Evolutionary conservation across 2,888 invertebrate species (phyloP).

Genomic region (Troides helena): DNA sequence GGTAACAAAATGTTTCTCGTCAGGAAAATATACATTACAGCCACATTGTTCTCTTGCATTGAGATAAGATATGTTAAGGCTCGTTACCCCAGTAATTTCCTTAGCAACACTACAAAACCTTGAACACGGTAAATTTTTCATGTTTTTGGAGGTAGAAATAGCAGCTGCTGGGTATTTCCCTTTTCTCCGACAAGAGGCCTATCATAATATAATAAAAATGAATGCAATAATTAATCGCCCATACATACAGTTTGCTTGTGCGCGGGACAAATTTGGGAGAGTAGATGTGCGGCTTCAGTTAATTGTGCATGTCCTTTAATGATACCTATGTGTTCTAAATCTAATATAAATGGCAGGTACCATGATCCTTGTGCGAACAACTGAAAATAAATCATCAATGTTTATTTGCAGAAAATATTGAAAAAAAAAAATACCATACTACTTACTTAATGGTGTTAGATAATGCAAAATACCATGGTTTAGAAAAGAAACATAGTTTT

Average conservation of each 20-base stretch:
- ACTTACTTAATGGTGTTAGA: not conserved
- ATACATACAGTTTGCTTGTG: conserved; percentile 81
- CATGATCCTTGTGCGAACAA: conserved; percentile 90
- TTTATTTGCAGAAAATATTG: not conserved
- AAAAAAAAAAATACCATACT: not conserved
- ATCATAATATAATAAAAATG: not conserved
- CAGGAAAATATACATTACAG: too few species aligned
- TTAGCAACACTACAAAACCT: too few species aligned
- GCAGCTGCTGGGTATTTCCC: too few species aligned
- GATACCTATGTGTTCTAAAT: conserved; percentile 93
- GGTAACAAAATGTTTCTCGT: too few species aligned
- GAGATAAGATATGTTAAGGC: too few species aligned
- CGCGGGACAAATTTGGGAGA: conserved; percentile 90
- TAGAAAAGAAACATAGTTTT: not conserved
- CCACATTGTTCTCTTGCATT: too few species aligned
- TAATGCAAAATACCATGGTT: not conserved
- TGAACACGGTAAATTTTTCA: too few species aligned
- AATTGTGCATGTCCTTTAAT: conserved; percentile 88
- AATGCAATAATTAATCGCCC: not conserved
- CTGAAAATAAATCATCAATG: conserved; percentile 58
- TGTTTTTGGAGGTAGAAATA: too few species aligned
- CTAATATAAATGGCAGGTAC: conserved; percentile 90
- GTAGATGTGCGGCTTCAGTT: conserved; percentile 89
- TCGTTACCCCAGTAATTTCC: too few species aligned
- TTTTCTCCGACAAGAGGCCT: too few species aligned